These are phyloP conservation scores for Urocolius indicus DNA, from an alignment of 2,113 vertebrate species.

Conservation along the genomic window DNA sequence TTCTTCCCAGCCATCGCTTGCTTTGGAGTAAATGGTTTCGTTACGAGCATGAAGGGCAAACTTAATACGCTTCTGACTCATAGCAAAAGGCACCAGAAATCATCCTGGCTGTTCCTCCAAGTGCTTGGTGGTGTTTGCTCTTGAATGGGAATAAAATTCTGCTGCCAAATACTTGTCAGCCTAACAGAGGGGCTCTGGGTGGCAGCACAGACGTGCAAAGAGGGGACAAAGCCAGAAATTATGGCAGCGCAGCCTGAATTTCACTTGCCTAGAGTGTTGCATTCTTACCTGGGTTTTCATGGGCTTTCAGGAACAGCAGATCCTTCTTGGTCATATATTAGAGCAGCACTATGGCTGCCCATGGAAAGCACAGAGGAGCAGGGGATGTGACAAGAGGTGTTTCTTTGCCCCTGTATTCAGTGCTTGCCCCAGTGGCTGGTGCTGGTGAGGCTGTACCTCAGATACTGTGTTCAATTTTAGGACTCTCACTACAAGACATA, in stretches of 20 bases:
- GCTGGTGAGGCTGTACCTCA: no score
- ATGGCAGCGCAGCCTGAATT: not conserved
- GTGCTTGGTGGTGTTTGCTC: not conserved
- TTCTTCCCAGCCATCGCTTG: not conserved
- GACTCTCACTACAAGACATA: no score
- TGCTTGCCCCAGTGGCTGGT: no score
- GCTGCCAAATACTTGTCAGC: slow-evolving; percentile 1
- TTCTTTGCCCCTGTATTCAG: rapidly evolving
- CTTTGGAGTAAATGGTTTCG: slow-evolving; percentile 60
- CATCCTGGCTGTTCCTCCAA: not conserved
- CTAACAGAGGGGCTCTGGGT: not conserved
- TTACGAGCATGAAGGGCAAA: slow-evolving; percentile 58
- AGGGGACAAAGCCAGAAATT: not conserved
- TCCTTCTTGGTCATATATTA: not conserved
- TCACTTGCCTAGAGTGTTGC: not conserved
- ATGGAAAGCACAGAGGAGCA: not conserved
- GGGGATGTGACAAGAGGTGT: not conserved
- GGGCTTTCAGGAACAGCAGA: not conserved
- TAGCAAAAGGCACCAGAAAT: slow-evolving; percentile 21
- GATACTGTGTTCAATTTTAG: no score
- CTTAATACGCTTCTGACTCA: slow-evolving; percentile 38
- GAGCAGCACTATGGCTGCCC: not conserved
- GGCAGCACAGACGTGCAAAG: not conserved
- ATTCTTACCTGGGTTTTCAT: not conserved
- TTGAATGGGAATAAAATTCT: not conserved